Evolutionary conservation across 2,113 vertebrate species (phyloP), one percentile per base, ranked within the genome.

Genomic region (Oreamnos americanus): DNA sequence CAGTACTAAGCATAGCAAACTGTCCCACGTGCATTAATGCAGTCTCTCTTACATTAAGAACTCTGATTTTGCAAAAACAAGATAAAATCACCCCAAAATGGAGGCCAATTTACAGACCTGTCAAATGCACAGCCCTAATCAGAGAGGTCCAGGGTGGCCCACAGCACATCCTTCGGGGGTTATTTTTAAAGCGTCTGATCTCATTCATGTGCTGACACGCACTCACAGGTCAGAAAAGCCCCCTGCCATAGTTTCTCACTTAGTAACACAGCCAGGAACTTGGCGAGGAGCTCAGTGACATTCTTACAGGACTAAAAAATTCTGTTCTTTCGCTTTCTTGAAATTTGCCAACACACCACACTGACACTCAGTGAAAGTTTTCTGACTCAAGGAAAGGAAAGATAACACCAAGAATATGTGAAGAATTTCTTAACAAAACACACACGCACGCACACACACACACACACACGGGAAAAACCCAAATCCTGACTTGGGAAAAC

Each of bases 11-110:
- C 88, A 89, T 76, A 53, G 28, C 92, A 36, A 87, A 90, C 64
- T 14, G 87, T 90, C 39, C 57, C 78, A 85, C n/a, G n/a, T n/a
- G n/a, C 57, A 12, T 23, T 23, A 23, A 36, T 3, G n/a, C 1
- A 51, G 26, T 55, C 82, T 91, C 96, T 95, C 71, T 82, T 90
- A 96, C 92, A 93, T 91, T 95, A 97, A 79, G 96, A 93, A 84
- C 43, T 62, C 85, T n/a, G 64, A 97, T 84, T 97, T 97, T 49
- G 82, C 83, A 96, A 98, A 96, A 30, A 67, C n/a, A 78, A 94
- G 79, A 89, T 91, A 89, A 78, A 88, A 92, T 97, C 71, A 91
- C 51, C 51, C 60, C 47, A 92, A 96, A 96, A 89, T 43, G 53
- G 39, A 87, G 82, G 79, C 6, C 0, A 71, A 43, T 90, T 97